Evolutionary conservation across 2,797 vertebrate genomes (phyloP).

Genomic region (Spizella passerina): DNA sequence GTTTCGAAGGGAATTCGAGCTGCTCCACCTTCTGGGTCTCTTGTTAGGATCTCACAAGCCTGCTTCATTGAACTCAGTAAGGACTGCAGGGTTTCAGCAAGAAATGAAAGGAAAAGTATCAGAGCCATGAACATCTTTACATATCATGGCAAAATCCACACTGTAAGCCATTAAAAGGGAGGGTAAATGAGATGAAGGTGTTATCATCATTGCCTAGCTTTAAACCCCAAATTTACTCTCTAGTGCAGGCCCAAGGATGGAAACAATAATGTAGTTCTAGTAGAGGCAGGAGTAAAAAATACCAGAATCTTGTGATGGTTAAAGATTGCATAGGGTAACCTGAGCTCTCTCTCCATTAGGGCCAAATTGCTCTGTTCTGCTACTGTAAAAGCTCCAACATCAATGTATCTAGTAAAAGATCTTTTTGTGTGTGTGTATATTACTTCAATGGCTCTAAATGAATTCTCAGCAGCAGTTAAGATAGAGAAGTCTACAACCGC

Average conservation of each 20-base stretch:
- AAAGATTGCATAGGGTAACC: background rate
- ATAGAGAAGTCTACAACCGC: background rate
- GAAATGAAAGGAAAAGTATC: background rate
- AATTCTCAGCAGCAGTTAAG: background rate
- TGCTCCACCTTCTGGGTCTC: constrained; percentile 82
- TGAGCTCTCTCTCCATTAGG: background rate
- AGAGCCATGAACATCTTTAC: background rate
- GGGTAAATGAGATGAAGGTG: background rate
- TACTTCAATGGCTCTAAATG: background rate
- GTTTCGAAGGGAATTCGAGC: constrained; percentile 81
- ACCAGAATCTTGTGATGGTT: background rate
- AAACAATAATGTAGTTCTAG: background rate
- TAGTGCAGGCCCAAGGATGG: background rate
- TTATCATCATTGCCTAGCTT: background rate
- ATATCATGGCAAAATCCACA: background rate
- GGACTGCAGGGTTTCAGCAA: constrained; percentile 64
- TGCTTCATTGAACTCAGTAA: constrained; percentile 83
- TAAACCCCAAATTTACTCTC: background rate
- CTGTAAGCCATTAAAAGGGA: background rate
- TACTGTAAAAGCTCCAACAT: background rate
- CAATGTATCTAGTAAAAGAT: background rate
- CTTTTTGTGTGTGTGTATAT: background rate
- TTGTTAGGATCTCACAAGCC: constrained; percentile 88
- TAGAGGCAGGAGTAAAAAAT: background rate
- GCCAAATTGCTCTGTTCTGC: background rate